Conservation (phyloP, 1,140 invertebrate genomes). For the Hypsibius dujardini region DNA sequence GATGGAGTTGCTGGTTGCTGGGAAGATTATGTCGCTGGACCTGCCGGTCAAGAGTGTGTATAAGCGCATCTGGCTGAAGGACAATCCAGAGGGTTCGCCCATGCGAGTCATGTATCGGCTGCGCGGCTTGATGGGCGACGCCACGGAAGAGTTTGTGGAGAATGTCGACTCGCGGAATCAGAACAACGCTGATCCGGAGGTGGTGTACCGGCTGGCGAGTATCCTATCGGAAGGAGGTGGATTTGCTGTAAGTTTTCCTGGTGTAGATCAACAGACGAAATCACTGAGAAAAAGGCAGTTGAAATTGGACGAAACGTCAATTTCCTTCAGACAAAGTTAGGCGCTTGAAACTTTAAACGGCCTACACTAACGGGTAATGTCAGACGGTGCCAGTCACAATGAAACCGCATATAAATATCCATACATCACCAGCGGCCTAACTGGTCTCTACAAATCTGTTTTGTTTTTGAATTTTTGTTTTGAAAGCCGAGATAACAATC, state of each 20-base stretch:
- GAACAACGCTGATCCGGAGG: conserved; percentile 77
- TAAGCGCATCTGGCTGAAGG: conserved; percentile 54
- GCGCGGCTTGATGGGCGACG: conserved; percentile 85
- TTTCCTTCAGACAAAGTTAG: too few species aligned
- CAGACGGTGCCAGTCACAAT: conserved; percentile 24
- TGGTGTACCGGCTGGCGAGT: conserved; percentile 60
- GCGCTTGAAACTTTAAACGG: too few species aligned
- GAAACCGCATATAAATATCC: conserved; percentile 18
- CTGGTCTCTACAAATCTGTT: too few species aligned
- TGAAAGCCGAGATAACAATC: neutral
- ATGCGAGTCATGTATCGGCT: conserved; percentile 98
- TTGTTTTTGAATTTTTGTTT: conserved; percentile 18
- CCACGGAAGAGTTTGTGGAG: conserved; percentile 94
- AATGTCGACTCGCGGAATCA: conserved; percentile 70
- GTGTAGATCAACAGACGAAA: too few species aligned
- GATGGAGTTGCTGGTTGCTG: conserved; percentile 94
- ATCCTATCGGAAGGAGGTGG: conserved; percentile 70
- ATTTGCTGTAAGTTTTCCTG: conserved; percentile 45
- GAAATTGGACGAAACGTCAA: too few species aligned
- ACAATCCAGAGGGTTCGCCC: conserved; percentile 55
- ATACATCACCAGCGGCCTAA: too few species aligned
- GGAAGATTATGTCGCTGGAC: conserved; percentile 93
- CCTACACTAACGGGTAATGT: too few species aligned
- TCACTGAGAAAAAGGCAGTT: too few species aligned
- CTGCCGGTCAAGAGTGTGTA: conserved; percentile 76